Percentiles rank a stretch among this genome's conserved stretches.
These are phyloP conservation scores for Paramormyrops kingsleyae DNA, from an alignment of 2,113 vertebrate genomes.

Conservation along the genomic window DNA sequence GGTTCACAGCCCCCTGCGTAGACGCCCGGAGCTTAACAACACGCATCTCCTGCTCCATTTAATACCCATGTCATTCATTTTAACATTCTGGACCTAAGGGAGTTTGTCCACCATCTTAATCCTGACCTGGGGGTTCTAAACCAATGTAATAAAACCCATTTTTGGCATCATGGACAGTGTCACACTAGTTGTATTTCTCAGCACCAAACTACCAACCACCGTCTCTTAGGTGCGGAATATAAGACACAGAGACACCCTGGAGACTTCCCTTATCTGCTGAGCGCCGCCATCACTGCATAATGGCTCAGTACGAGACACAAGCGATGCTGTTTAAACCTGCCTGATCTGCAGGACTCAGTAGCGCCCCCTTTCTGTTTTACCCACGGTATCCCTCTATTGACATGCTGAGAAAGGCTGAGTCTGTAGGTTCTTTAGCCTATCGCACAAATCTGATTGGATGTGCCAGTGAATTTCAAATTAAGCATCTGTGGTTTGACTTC, in stretches of 20 bases:
- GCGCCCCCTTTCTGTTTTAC: neutral
- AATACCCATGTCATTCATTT: neutral
- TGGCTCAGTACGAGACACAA: neutral
- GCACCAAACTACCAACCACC: neutral
- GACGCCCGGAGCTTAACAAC: neutral
- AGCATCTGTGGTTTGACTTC: too few relatives aligned
- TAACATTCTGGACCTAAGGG: neutral
- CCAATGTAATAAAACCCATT: neutral
- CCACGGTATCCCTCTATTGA: neutral
- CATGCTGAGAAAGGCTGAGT: neutral
- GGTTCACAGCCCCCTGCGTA: conserved; percentile 42
- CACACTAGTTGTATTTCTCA: neutral
- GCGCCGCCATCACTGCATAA: neutral
- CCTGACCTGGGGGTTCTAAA: neutral
- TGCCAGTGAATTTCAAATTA: too few relatives aligned
- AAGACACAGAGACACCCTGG: neutral
- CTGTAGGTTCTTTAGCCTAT: neutral
- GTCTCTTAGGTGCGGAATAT: neutral
- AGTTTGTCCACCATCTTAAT: neutral
- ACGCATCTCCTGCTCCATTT: neutral
- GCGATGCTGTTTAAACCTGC: neutral
- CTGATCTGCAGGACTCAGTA: neutral
- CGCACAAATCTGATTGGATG: too few relatives aligned
- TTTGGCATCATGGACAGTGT: neutral
- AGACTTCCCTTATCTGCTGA: neutral